Evolutionary conservation across 2,113 vertebrate genomes (phyloP), one percentile per base, ranked within the genome.

Genomic region (Microcebus tavaratra): DNA sequence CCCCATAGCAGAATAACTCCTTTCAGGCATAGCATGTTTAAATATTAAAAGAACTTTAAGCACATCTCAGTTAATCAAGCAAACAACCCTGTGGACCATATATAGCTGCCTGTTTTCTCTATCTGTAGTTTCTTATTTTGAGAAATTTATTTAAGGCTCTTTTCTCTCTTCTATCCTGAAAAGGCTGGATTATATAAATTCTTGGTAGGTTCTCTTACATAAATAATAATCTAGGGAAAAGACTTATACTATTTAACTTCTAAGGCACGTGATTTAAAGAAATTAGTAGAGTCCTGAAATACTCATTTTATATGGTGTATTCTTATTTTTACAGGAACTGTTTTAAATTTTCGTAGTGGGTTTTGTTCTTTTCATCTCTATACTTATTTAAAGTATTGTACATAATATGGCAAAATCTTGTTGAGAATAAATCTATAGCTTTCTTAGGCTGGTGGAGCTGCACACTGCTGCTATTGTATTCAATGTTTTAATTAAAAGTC

Each of bases 291-390:
- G 27, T 76, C 39, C 59, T 93, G 61, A 92, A 76, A 45, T 93
- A 67, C 0, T 94, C 50, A 83, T 83, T 91, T 94, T 83, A 57
- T 57, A 2, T 68, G 42, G 3, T 88, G 6, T 17, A 12, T 90
- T 79, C 34, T 76, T 53, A 53, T 75, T 97, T 95, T 94, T 88
- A 73, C 1, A 94, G 63, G 27, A 90, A 79, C 65, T 59, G 2
- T 70, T 89, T 90, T 76, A 48, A 45, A 48, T 94, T 63, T 95
- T 96, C 42, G 53, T 87, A 31, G 20, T 86, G 42, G 18, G 36
- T 42, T 94, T 94, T 94, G 21, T 78, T 70, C n/a, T 39, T 96
- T 79, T 8, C 78, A 65, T 67, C 6, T 63, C 21, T 86, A 2
- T 57, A 45, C 34, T 61, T 94, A 29, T 27, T 95, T 90, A 25